These are phyloP conservation scores for Vulpes vulpes DNA, from an alignment of 2,113 vertebrate genomes.

Conservation along the genomic window DNA sequence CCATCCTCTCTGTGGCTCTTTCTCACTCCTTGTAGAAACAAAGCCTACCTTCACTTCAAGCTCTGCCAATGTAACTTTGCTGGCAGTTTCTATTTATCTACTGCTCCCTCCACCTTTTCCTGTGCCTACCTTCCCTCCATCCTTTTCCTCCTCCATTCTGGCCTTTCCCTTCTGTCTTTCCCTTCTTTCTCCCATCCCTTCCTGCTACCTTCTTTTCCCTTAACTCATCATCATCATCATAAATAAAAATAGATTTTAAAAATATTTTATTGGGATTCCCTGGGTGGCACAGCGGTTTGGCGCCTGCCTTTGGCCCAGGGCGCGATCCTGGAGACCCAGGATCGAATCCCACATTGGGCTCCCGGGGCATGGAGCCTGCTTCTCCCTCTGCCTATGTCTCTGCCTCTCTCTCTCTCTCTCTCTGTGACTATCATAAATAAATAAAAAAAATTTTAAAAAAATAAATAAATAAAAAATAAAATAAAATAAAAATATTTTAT, in stretches of 20 bases:
- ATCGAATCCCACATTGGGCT: no score
- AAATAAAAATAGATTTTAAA: conserved; percentile 4
- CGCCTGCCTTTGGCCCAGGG: no score
- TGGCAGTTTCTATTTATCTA: not conserved
- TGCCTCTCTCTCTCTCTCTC: no score
- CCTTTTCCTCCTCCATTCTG: not conserved
- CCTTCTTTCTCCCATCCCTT: not conserved
- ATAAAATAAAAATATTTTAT: not conserved
- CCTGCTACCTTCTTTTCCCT: not conserved
- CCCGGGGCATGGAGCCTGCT: no score
- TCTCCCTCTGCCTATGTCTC: no score
- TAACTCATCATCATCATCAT: conserved; percentile 1
- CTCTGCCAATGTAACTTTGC: not conserved
- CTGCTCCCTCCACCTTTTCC: not conserved
- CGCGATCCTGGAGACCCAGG: no score
- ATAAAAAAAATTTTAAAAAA: not conserved
- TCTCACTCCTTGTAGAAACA: not conserved
- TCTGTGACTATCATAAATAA: not conserved
- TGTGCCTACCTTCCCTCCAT: not conserved
- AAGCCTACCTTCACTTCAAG: not conserved
- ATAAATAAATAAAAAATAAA: not conserved
- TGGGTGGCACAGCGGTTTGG: no score
- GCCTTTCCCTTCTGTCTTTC: not conserved
- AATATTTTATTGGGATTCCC: not conserved
- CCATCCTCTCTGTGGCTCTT: not conserved